These are phyloP conservation scores for Siniperca scherzeri DNA, from an alignment of 2,797 vertebrate species.

Conservation along the genomic window DNA sequence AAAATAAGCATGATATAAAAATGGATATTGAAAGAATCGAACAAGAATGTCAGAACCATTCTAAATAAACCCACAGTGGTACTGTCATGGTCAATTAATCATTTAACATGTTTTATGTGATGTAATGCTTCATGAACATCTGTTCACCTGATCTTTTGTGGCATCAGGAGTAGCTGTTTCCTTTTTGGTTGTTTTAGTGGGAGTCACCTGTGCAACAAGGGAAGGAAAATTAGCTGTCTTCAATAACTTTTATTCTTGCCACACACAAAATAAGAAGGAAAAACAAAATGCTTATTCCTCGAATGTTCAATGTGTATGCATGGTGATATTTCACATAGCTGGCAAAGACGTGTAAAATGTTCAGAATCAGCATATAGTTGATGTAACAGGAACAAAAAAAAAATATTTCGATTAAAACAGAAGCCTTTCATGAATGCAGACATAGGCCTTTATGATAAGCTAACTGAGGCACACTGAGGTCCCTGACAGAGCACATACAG, in stretches of 20 bases:
- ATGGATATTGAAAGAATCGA: neutral
- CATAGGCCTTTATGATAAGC: constrained; percentile 68
- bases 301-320: constrained; percentile 8
- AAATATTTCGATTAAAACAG: constrained; percentile 61
- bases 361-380: constrained; percentile 25
- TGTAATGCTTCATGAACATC: constrained; percentile 13
- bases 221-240: constrained; percentile 34
- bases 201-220: constrained; percentile 86
- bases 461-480: constrained; percentile 76
- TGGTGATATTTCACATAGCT: neutral
- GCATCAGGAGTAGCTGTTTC: constrained; percentile 87
- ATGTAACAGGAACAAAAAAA: constrained; percentile 49
- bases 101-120: neutral
- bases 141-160: constrained; percentile 91
- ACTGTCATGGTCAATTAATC: neutral
- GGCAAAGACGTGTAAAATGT: neutral
- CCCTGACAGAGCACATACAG: constrained; percentile 78
- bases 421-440: constrained; percentile 69
- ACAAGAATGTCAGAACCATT: neutral
- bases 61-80: neutral
- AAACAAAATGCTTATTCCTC: neutral
- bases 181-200: constrained; percentile 90
- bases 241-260: neutral
- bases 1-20: neutral
- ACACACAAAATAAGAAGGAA: neutral